A percentile compares a stretch with the other conserved stretches of the same genome.
Evolutionary conservation across 1,140 invertebrate species (phyloP).

Genomic region (Himalopsyche phryganea): DNA sequence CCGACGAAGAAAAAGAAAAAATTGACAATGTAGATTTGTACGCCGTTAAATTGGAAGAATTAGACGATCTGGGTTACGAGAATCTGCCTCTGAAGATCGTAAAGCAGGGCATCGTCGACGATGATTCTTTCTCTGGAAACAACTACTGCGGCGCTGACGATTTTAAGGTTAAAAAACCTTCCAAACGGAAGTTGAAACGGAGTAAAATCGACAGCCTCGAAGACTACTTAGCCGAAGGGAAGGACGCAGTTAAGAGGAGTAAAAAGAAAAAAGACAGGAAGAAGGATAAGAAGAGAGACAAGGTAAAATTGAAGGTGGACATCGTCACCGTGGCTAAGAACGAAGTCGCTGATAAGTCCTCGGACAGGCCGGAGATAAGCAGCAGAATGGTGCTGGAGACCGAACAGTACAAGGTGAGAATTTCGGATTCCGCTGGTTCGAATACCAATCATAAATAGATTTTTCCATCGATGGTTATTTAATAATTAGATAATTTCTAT

Average conservation of each 20-base stretch:
- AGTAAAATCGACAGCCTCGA: too few species aligned
- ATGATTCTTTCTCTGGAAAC: too few species aligned
- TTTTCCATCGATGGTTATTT: neutral
- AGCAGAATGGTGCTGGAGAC: constrained; percentile 29
- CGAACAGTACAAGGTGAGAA: constrained; percentile 26
- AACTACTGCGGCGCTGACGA: too few species aligned
- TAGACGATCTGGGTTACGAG: too few species aligned
- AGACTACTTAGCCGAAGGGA: too few species aligned
- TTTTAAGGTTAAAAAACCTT: too few species aligned
- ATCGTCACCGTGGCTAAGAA: neutral
- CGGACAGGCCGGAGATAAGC: neutral
- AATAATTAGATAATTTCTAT: neutral
- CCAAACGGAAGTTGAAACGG: too few species aligned
- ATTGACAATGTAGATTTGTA: too few species aligned
- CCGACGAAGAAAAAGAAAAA: too few species aligned
- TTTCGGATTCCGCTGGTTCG: neutral
- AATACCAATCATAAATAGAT: neutral
- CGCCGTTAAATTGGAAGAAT: too few species aligned
- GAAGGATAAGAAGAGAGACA: neutral
- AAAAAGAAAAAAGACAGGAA: neutral
- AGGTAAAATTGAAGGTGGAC: neutral
- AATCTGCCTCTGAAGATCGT: too few species aligned
- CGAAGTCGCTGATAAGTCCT: neutral
- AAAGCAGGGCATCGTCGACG: too few species aligned
- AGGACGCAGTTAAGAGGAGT: neutral